Evolutionary conservation across 2,113 vertebrate species (phyloP), one percentile per base, ranked within the genome.

Genomic region (Todiramphus saurophagus): DNA sequence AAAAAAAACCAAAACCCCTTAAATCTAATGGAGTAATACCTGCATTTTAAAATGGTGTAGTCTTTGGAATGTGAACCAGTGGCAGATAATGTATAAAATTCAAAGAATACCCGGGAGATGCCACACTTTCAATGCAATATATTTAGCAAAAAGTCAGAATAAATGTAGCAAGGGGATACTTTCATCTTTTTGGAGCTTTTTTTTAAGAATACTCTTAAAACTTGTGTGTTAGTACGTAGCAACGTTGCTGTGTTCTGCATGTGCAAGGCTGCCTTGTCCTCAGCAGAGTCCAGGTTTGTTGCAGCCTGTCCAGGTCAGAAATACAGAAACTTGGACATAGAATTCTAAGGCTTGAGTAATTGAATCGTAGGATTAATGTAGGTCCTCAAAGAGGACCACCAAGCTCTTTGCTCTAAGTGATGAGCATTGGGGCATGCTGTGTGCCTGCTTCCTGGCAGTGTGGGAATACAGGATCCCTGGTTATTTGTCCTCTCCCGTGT

Each of bases 191-290:
- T 24, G 8, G 20, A 37, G 41, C 11, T 59, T 58, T 16, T 72
- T 31, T 35, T 6, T 3, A 58, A 64, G 50, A 24, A 59, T 24
- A 6, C 14, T 17, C 14, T 63, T 78, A 23, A 68, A 56, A 66
- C 1, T 0, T 27, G 6, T 39, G 20, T 2, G 66, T 59, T 37
- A 5, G 13, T 41, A 2, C 31, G 6, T 21, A 69, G 53, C 41
- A 62, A 17, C 24, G 18, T 23, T 39, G 37, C 77, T 69, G 31
- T 33, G 55, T 60, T 93, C 16, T 43, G 14, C 16, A 19, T 11
- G 12, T 6, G 2, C 8, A 7, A 37, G 11, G 50, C 72, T 83
- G 76, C 41, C 30, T 39, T 76, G 31, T 60, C 50, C 27, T 30
- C 78, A n/a, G 16, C 55, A n/a, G 64, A 51, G n/a, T 74, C 10